Conservation (phyloP, 2,888 invertebrate species). For the Rhopalosiphum nymphaeae region DNA sequence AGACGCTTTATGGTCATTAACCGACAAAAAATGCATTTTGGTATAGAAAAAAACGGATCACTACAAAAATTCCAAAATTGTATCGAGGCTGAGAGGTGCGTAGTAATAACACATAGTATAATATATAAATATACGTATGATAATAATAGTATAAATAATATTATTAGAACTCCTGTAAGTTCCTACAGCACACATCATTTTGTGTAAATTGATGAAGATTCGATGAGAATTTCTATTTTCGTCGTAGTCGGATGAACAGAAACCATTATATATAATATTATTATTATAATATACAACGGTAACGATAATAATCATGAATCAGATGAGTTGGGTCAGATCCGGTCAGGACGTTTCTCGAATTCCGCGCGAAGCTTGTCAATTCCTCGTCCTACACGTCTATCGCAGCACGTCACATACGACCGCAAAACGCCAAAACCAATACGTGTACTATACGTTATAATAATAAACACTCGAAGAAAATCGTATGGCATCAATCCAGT, state of each 20-base stretch:
- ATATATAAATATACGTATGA: not conserved
- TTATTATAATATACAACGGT: not conserved
- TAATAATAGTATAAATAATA: not conserved
- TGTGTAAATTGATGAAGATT: not conserved
- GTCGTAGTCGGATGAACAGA: not conserved
- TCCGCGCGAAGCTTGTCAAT: conserved; percentile 26
- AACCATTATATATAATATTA: not conserved
- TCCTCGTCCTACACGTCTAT: conserved; percentile 18
- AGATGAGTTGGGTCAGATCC: conserved; percentile 51
- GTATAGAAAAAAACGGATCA: not conserved
- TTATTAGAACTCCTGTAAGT: not conserved
- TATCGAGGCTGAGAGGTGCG: not conserved
- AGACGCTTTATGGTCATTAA: not conserved
- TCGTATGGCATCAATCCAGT: not conserved
- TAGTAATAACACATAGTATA: not conserved
- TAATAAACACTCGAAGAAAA: not conserved
- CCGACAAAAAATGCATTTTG: not conserved
- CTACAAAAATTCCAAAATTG: not conserved
- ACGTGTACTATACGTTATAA: not conserved
- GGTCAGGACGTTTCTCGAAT: conserved; percentile 45
- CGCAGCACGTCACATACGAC: not conserved
- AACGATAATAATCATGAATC: conserved; percentile 33
- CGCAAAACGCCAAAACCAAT: conserved; percentile 6
- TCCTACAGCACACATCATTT: not conserved
- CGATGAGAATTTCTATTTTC: conserved; percentile 7